Evolutionary conservation across 37 sponge, comb jelly and placozoan genomes (phyloP), one percentile per base, ranked within the genome.

Genomic region (Corticium candelabrum): DNA sequence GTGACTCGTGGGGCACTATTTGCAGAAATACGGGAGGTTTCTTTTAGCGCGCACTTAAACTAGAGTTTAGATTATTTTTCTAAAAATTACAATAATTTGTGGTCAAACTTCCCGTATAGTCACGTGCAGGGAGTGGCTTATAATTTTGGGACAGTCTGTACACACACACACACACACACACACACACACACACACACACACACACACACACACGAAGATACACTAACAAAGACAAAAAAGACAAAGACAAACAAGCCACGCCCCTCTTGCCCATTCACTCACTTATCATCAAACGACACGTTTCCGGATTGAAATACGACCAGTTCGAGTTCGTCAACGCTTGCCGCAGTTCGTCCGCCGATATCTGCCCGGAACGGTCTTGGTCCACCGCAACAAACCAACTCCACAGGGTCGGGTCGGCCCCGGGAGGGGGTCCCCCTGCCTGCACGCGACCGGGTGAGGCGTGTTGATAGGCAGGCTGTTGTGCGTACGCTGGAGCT

Each of bases 211-310:
- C n/a, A n/a, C n/a, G n/a, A n/a, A n/a, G 74, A 70, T 5, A 70
- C n/a, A 70, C n/a, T n/a, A 21, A 70, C 5, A 5, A 21, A 5
- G 31, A 29, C 74, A 70, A 70, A 21, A 21, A 27, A 50, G 37
- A n/a, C n/a, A n/a, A n/a, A n/a, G n/a, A n/a, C n/a, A n/a, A n/a
- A n/a, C n/a, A n/a, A n/a, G n/a, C n/a, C n/a, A n/a, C n/a, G n/a
- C n/a, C n/a, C n/a, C n/a, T n/a, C n/a, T n/a, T n/a, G n/a, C n/a
- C n/a, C n/a, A n/a, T 43, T 43, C 56, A 29, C 86, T 39, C 38
- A 89, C 93, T 86, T 21, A 92, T 92, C 93, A 92, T 86, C 0
- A 92, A 87, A 35, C 93, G 70, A 69, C 93, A 92, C 30, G 93
- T 89, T 40, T 92, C 93, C 31, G 89, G 39, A 57, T 92, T 92